Conservation (phyloP, 1,140 invertebrate genomes). For the Drosophila ercepeae region DNA sequence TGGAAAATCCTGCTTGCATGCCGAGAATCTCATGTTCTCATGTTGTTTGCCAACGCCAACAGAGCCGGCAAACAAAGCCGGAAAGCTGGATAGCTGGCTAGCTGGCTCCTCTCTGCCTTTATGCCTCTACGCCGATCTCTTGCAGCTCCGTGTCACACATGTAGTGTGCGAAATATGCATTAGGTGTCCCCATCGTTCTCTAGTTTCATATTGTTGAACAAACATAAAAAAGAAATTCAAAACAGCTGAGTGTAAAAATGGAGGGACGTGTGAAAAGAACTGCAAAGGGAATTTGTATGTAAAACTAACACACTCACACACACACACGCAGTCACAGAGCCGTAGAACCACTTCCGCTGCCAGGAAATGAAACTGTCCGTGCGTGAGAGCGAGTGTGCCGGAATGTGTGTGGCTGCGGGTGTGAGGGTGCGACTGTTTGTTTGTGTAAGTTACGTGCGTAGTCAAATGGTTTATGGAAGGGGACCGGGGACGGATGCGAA, state of each 20-base stretch:
- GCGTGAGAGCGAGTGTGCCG: slow-evolving; percentile 23
- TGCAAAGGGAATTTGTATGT: slow-evolving; percentile 50
- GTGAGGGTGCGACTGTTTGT: slow-evolving; percentile 11
- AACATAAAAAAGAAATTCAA: slow-evolving; percentile 71
- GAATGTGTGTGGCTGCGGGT: background rate
- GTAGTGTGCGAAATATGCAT: slow-evolving; percentile 27
- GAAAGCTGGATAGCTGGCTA: background rate
- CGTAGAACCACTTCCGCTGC: slow-evolving; percentile 35
- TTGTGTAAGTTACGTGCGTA: slow-evolving; percentile 48
- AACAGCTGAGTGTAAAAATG: slow-evolving; percentile 63
- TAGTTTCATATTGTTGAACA: slow-evolving; percentile 13
- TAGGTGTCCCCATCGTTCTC: slow-evolving; percentile 5
- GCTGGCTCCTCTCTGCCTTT: too few relatives aligned
- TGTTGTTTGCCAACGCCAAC: slow-evolving; percentile 25
- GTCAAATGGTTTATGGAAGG: slow-evolving; percentile 33
- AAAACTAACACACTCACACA: too few relatives aligned
- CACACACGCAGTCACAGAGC: slow-evolving; percentile 2
- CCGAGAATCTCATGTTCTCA: slow-evolving; percentile 14
- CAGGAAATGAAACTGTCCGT: slow-evolving; percentile 58
- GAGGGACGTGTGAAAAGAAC: slow-evolving; percentile 52
- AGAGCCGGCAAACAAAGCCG: background rate
- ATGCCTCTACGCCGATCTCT: slow-evolving; percentile 2
- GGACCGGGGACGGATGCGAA: background rate
- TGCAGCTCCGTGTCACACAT: slow-evolving; percentile 1
- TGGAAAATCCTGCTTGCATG: slow-evolving; percentile 24